Percentiles rank a stretch among this genome's conserved stretches.
These are phyloP conservation scores for Lydus trimaculatus DNA, from an alignment of 2,888 invertebrate species.

Conservation along the genomic window DNA sequence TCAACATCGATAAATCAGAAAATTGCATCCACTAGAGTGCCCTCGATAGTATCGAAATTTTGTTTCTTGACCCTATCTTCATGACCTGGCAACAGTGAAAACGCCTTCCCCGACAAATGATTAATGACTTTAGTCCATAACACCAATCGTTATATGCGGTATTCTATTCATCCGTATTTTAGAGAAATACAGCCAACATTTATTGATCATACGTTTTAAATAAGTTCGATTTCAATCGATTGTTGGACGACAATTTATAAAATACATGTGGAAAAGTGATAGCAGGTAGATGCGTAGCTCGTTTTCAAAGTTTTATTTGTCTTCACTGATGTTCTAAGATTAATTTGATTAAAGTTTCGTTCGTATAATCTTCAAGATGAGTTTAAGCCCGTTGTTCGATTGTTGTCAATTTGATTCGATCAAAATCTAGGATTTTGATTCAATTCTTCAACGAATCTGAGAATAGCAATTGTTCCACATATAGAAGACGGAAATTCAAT, in stretches of 20 bases:
- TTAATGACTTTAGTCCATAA: background rate
- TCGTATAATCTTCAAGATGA: background rate
- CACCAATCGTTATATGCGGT: background rate
- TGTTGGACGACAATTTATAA: background rate
- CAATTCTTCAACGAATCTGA: background rate
- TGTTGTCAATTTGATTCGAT: background rate
- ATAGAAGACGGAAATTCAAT: background rate
- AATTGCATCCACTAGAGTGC: background rate
- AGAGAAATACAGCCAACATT: background rate
- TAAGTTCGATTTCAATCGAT: background rate
- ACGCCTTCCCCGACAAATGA: background rate
- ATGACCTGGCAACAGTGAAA: background rate
- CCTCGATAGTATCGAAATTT: background rate
- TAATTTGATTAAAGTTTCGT: too few species aligned
- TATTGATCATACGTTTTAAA: background rate
- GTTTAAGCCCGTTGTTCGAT: background rate
- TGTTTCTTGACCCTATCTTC: background rate
- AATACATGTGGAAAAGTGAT: background rate
- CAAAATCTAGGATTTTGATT: background rate
- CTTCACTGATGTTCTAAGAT: too few species aligned
- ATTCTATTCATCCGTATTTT: background rate
- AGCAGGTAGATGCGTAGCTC: background rate
- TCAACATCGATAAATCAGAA: background rate
- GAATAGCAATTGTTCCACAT: background rate
- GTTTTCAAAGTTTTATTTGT: too few species aligned